Percentiles rank a stretch among this genome's conserved stretches.
Evolutionary conservation across 2,888 invertebrate genomes (phyloP).

Genomic region (Aphidoletes aphidimyza): DNA sequence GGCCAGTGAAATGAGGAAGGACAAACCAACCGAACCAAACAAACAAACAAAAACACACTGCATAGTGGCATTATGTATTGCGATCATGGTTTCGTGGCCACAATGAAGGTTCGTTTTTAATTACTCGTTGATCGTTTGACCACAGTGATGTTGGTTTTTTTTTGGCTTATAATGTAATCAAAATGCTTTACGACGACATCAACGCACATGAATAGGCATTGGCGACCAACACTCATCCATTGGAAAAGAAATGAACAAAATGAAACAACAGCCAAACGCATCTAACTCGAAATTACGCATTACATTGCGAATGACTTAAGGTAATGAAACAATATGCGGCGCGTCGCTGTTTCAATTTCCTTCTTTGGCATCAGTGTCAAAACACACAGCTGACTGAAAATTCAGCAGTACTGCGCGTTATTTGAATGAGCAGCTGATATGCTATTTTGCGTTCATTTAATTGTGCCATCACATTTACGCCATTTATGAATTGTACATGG

Average conservation of each 20-base stretch:
- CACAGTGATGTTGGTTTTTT: background rate
- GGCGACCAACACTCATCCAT: background rate
- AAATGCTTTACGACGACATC: no score
- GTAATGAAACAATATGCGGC: background rate
- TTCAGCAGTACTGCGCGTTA: no score
- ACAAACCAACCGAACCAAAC: no score
- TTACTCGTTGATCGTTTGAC: slow-evolving; percentile 26
- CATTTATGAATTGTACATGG: no score
- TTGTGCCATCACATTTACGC: no score
- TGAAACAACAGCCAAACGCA: no score
- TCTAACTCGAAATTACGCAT: no score
- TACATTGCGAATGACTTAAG: background rate
- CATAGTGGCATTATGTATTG: background rate
- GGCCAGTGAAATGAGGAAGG: no score
- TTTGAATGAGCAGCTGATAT: no score
- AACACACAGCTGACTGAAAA: background rate
- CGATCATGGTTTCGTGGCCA: slow-evolving; percentile 4
- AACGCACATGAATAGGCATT: no score
- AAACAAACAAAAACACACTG: no score
- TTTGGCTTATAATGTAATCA: background rate
- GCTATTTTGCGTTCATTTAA: no score
- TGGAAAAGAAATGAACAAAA: background rate
- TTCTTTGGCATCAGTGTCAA: background rate
- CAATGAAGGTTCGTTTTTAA: background rate
- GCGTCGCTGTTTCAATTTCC: background rate